These are phyloP conservation scores for Chlamydotis undulata DNA, from an alignment of 2,113 vertebrate genomes.

Conservation along the genomic window DNA sequence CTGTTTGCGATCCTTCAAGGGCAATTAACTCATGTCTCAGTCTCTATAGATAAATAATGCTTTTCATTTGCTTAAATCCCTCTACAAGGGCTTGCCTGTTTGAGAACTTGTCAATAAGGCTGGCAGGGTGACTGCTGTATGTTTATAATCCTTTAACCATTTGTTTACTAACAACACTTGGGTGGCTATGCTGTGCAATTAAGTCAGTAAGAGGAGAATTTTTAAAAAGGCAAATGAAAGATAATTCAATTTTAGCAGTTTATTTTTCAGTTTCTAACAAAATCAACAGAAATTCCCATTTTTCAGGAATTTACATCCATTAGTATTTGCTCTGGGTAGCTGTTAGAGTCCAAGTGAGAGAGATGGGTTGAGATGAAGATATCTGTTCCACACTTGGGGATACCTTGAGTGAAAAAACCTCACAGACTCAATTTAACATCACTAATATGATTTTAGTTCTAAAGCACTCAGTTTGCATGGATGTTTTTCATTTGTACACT, in stretches of 20 bases:
- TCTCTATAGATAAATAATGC: conserved; percentile 46
- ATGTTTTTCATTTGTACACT: background rate
- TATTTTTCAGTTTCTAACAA: background rate
- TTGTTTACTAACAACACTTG: conserved; percentile 62
- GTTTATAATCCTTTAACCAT: conserved; percentile 65
- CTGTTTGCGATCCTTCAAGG: conserved; percentile 38
- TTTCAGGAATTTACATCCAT: background rate
- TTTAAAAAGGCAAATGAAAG: background rate
- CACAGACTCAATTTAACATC: background rate
- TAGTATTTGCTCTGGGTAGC: background rate
- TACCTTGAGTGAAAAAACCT: background rate
- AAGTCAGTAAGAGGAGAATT: conserved; percentile 15
- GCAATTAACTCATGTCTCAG: conserved; percentile 62
- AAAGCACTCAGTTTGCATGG: background rate
- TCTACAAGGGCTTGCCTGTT: conserved; percentile 63
- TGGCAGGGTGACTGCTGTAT: conserved; percentile 38
- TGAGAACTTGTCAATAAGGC: conserved; percentile 63
- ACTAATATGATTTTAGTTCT: background rate
- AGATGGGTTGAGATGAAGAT: background rate
- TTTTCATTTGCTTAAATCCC: conserved; percentile 63
- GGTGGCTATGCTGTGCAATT: conserved; percentile 46
- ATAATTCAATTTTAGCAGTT: conserved; percentile 25
- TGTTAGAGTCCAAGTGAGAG: background rate
- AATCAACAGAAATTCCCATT: background rate
- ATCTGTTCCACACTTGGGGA: background rate